phyloP scores from a whole-genome alignment of 2,888 invertebrate genomes.

The Eustalomyia histrio region DNA sequence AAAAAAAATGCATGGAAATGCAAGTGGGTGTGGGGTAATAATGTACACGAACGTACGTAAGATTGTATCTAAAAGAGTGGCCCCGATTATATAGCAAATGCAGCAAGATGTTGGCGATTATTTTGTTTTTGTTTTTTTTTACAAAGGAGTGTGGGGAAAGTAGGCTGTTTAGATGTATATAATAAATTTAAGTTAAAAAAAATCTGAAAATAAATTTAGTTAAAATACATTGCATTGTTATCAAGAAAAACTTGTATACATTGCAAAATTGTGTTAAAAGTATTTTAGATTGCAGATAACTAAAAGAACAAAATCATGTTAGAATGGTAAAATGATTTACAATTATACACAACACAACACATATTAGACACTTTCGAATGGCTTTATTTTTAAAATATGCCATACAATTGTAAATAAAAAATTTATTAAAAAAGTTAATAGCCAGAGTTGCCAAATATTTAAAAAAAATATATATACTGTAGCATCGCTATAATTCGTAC shows the following conservation, averaged over 20 bases:
- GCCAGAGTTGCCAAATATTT: no score
- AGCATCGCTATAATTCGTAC: no score
- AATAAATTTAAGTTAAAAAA: constrained; percentile 34
- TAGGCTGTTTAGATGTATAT: constrained; percentile 45
- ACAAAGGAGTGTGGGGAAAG: constrained; percentile 47
- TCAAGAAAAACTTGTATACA: constrained; percentile 20
- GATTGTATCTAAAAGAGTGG: constrained; percentile 1
- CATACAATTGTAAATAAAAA: no score
- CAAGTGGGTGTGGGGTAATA: constrained; percentile 17
- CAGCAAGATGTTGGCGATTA: constrained; percentile 42
- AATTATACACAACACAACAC: no score
- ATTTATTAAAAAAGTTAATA: no score
- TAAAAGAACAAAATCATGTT: constrained; percentile 13
- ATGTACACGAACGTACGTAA: neutral
- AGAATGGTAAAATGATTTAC: no score
- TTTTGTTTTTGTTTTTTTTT: constrained; percentile 7
- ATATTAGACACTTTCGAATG: no score
- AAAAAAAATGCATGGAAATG: constrained; percentile 11
- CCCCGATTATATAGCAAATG: constrained; percentile 41
- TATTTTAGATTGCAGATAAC: neutral
- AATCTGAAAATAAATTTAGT: constrained; percentile 31
- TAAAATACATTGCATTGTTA: constrained; percentile 43
- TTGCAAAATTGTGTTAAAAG: constrained; percentile 30
- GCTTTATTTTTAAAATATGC: no score
- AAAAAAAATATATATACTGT: no score